These are phyloP conservation scores for Ctenodactylus gundi DNA, from an alignment of 2,113 vertebrate species.

Conservation along the genomic window DNA sequence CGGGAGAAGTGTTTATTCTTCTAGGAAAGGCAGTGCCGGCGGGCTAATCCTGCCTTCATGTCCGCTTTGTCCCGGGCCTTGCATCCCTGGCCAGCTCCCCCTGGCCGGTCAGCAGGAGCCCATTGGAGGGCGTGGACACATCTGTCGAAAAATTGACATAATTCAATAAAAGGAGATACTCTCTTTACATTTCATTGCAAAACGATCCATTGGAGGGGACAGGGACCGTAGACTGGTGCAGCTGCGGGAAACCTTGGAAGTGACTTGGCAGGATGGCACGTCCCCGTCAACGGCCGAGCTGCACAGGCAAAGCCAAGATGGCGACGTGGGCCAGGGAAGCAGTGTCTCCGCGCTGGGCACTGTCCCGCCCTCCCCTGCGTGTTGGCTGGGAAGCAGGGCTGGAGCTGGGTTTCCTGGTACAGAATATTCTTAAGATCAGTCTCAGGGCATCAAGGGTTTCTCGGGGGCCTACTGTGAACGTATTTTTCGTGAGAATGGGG, in stretches of 20 bases:
- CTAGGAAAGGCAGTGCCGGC: not conserved
- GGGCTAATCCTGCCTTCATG: not conserved
- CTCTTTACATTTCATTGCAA: slow-evolving; percentile 41
- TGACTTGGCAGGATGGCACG: slow-evolving; percentile 37
- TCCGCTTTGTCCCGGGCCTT: slow-evolving; percentile 42
- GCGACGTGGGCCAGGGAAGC: not conserved
- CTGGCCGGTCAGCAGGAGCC: slow-evolving; percentile 19
- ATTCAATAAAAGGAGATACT: slow-evolving; percentile 46
- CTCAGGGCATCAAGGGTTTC: not conserved
- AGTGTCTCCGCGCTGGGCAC: not conserved
- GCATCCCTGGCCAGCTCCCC: not conserved
- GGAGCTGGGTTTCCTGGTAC: not conserved
- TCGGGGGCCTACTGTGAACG: not conserved
- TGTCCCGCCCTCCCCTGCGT: not conserved
- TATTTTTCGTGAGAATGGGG: not conserved
- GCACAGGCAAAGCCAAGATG: not conserved
- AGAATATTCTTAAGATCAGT: not conserved
- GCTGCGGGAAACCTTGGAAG: slow-evolving; percentile 11
- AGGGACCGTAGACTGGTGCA: not conserved
- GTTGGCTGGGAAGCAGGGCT: not conserved
- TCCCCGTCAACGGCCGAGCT: not conserved
- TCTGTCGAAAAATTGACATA: slow-evolving; percentile 49
- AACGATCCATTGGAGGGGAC: slow-evolving; percentile 40
- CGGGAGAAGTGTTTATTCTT: not conserved
- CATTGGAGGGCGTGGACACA: slow-evolving; percentile 47